Conservation (phyloP, 2,888 invertebrate genomes). For the Chrysodeixis includens region DNA sequence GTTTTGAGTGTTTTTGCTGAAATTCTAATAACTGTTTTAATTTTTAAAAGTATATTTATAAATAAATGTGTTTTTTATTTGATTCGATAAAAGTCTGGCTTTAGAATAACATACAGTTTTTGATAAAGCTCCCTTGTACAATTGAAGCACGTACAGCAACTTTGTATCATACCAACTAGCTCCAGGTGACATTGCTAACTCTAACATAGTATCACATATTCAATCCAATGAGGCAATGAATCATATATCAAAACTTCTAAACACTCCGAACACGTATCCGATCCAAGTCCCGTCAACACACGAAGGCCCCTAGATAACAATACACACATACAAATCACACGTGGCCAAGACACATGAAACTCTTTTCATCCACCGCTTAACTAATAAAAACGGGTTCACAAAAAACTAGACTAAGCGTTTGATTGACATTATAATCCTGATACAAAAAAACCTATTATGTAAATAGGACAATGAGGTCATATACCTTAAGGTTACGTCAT, state of each 20-base stretch:
- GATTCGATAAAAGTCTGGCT: too few relatives aligned
- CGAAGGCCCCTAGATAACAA: slow-evolving; percentile 3
- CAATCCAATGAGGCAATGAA: neutral
- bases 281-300: neutral
- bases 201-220: neutral
- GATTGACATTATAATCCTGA: slow-evolving; percentile 55
- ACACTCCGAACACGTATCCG: neutral
- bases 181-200: neutral
- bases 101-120: too few relatives aligned
- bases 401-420: slow-evolving; percentile 52
- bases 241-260: neutral
- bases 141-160: too few relatives aligned
- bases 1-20: too few relatives aligned
- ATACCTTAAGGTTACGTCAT: slow-evolving; percentile 51
- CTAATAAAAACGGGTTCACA: slow-evolving; percentile 36
- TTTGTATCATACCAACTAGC: too few relatives aligned
- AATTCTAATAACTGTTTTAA: too few relatives aligned
- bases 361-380: slow-evolving; percentile 33
- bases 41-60: too few relatives aligned
- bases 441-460: slow-evolving; percentile 51
- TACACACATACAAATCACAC: slow-evolving; percentile 30
- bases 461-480: slow-evolving; percentile 55
- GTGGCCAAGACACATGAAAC: slow-evolving; percentile 37
- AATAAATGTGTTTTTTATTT: too few relatives aligned
- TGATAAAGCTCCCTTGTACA: too few relatives aligned